A percentile compares a stretch with the other conserved stretches of the same genome.
These are phyloP conservation scores for Maconellicoccus hirsutus DNA, from an alignment of 1,140 invertebrate species.

Conservation along the genomic window DNA sequence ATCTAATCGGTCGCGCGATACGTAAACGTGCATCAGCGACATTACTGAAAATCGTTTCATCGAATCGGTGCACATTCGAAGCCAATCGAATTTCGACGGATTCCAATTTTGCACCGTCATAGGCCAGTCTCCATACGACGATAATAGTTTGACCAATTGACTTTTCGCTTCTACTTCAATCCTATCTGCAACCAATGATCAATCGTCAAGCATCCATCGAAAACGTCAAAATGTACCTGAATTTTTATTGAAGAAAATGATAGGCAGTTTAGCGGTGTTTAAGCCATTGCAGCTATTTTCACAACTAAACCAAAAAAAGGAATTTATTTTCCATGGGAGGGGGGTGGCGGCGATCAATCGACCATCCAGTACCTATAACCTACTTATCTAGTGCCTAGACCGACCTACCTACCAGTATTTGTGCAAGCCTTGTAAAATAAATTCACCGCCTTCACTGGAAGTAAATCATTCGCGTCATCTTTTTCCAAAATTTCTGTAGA, in stretches of 20 bases:
- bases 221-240: too few species aligned
- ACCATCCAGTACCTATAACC: too few species aligned
- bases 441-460: constrained; percentile 48
- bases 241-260: too few species aligned
- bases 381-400: background rate
- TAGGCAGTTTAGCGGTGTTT: too few species aligned
- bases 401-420: constrained; percentile 40
- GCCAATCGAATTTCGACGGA: constrained; percentile 32
- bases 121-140: constrained; percentile 37
- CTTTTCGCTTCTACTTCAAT: constrained; percentile 33
- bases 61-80: constrained; percentile 28
- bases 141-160: constrained; percentile 33
- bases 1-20: constrained; percentile 33
- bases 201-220: too few species aligned
- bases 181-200: too few species aligned
- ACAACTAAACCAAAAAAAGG: too few species aligned
- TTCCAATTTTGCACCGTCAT: constrained; percentile 32
- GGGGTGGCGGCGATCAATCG: too few species aligned
- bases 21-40: constrained; percentile 31
- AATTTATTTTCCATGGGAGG: too few species aligned
- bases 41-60: constrained; percentile 27
- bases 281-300: too few species aligned
- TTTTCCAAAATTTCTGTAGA: constrained; percentile 29
- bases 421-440: constrained; percentile 50
- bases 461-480: constrained; percentile 36